Conservation (phyloP, 2,113 vertebrate genomes). For the Lepisosteus oculatus region DNA sequence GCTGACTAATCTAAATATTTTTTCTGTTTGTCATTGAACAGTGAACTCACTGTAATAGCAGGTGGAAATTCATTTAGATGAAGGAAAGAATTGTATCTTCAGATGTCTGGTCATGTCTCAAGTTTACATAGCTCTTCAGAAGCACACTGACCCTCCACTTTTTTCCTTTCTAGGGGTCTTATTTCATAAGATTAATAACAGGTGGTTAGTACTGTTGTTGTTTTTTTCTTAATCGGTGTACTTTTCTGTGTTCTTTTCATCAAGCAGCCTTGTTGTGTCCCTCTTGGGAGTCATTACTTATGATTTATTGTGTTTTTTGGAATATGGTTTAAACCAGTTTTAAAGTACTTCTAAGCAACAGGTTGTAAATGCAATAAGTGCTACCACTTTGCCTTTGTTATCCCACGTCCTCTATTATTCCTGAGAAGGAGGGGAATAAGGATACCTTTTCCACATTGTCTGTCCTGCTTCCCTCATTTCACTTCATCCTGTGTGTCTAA, state of each 20-base stretch:
- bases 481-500: no score
- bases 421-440: no score
- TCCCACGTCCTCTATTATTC: no score
- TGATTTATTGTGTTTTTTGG: no score
- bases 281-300: no score
- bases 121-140: constrained; percentile 40
- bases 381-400: no score
- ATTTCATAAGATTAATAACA: constrained; percentile 49
- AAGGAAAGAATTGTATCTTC: constrained; percentile 43
- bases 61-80: constrained; percentile 36
- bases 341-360: no score
- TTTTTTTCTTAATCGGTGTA: constrained; percentile 33
- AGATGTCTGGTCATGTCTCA: constrained; percentile 44
- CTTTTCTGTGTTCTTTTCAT: constrained; percentile 20
- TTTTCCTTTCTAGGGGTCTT: constrained; percentile 40
- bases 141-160: constrained; percentile 31
- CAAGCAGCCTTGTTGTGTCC: no score
- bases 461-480: no score
- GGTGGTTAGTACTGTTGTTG: constrained; percentile 48
- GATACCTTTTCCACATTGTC: no score
- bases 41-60: constrained; percentile 36
- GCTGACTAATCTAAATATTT: neutral
- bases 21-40: constrained; percentile 22
- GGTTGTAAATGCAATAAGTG: no score
- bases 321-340: no score